Conservation (phyloP, 2,888 invertebrate species). For the Drosophila maculinotata region DNA sequence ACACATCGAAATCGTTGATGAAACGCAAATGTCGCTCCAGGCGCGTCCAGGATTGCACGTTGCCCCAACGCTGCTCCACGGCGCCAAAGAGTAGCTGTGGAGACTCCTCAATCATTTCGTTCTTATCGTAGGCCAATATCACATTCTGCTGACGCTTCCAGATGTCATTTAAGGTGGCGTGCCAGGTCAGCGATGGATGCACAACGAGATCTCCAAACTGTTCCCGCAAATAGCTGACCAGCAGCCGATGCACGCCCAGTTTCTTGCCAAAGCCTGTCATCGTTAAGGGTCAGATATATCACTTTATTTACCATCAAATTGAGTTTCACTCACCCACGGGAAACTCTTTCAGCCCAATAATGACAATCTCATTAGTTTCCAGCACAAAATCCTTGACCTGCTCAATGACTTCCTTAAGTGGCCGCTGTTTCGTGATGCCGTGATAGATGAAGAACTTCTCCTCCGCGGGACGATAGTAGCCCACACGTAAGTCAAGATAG, state of each 20-base stretch:
- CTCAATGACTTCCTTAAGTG: conserved; percentile 85
- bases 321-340: conserved; percentile 85
- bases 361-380: conserved; percentile 87
- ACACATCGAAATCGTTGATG: conserved; percentile 76
- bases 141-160: conserved; percentile 86
- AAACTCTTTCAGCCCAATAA: conserved; percentile 87
- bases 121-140: conserved; percentile 86
- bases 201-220: conserved; percentile 86
- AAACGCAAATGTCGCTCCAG: conserved; percentile 86
- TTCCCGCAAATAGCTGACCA: conserved; percentile 86
- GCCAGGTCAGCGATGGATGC: conserved; percentile 86
- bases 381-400: conserved; percentile 86
- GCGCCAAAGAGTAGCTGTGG: conserved; percentile 86
- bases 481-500: conserved; percentile 88
- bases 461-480: conserved; percentile 84
- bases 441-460: conserved; percentile 87
- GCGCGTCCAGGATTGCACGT: conserved; percentile 86
- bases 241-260: conserved; percentile 85
- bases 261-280: conserved; percentile 85
- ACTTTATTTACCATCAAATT: no score
- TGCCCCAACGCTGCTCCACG: conserved; percentile 89
- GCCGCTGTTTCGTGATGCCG: conserved; percentile 86
- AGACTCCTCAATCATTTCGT: conserved; percentile 81
- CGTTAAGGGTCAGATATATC: neutral
- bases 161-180: conserved; percentile 85